Percentiles rank a stretch among this genome's conserved stretches.
Evolutionary conservation across 2,888 invertebrate genomes (phyloP).

Genomic region (Sceliomorpha sp.): DNA sequence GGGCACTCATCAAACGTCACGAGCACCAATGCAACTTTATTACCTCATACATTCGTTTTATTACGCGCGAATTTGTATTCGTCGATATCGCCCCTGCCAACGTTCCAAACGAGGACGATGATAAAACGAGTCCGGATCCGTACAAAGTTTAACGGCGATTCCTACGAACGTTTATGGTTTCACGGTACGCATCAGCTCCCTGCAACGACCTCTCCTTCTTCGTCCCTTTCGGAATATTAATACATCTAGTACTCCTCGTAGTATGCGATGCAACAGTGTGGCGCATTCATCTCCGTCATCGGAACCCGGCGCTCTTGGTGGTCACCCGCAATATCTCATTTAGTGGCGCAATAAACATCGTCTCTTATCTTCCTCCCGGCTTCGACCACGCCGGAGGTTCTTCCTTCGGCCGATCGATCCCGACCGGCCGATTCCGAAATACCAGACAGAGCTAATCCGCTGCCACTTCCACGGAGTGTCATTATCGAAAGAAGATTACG

Average conservation of each 20-base stretch:
- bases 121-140: too few relatives aligned
- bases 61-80: constrained; percentile 20
- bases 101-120: too few relatives aligned
- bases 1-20: constrained; percentile 17
- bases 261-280: constrained; percentile 24
- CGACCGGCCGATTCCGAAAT: constrained; percentile 56
- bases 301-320: constrained; percentile 33
- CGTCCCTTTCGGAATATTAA: background rate
- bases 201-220: background rate
- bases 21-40: constrained; percentile 18
- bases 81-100: too few relatives aligned
- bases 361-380: constrained; percentile 33
- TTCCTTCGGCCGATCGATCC: too few relatives aligned
- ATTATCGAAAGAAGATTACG: constrained; percentile 34
- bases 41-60: constrained; percentile 17
- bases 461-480: constrained; percentile 21
- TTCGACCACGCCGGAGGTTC: constrained; percentile 8
- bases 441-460: constrained; percentile 60
- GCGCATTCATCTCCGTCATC: constrained; percentile 27
- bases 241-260: too few relatives aligned
- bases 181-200: too few relatives aligned
- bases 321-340: constrained; percentile 39
- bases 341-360: constrained; percentile 39
- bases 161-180: too few relatives aligned
- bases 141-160: too few relatives aligned